Base-by-base conservation (phyloP, 2,113 vertebrate species). In the Pogona vitticeps region DNA sequence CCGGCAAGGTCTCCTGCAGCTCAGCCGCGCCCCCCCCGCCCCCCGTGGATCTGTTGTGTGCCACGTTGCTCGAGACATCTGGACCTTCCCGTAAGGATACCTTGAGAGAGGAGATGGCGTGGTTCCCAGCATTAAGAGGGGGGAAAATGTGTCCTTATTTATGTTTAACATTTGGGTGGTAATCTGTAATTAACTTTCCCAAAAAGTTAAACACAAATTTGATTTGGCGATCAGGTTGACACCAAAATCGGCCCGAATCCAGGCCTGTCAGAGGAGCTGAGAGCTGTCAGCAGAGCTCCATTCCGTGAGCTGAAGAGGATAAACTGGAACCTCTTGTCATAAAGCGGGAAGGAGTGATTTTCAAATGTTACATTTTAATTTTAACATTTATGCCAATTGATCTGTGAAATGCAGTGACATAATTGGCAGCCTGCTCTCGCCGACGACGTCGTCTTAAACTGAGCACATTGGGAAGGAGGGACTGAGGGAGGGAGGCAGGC, bases 351-450 rank as follows among this genome's bases (percentile, higher is more conserved):
- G 63, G 79, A 79, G 78, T 21, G 68, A 59, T 91, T 92, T 95
- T 95, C 88, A 94, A 95, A 95, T 95, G 94, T 95, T 95, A 94
- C 94, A 94, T 95, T 95, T 95, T 95, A 95, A 95, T 94, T 94
- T 94, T 95, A 95, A 94, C 95, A 94, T 95, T 95, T 95, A 95
- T 95, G 95, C 95, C 95, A 95, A 95, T 95, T 93, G 94, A 95
- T 95, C 95, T 95, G 95, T 95, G 94, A 95, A 95, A 93, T 94
- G 90, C 92, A 94, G 95, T 95, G 95, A 94, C 95, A 95, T 95
- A 95, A 95, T 95, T 95, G 95, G 95, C 95, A 95, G 95, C 87
- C 93, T 90, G 93, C 92, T 93, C 93, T n/a, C 3, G 90, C 93
- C 91, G 87, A 46, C 73, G 38, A 38, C 10, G 42, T 94, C 92